Base-by-base conservation (phyloP, 1,140 invertebrate species). In the Acyrthosiphon pisum region DNA sequence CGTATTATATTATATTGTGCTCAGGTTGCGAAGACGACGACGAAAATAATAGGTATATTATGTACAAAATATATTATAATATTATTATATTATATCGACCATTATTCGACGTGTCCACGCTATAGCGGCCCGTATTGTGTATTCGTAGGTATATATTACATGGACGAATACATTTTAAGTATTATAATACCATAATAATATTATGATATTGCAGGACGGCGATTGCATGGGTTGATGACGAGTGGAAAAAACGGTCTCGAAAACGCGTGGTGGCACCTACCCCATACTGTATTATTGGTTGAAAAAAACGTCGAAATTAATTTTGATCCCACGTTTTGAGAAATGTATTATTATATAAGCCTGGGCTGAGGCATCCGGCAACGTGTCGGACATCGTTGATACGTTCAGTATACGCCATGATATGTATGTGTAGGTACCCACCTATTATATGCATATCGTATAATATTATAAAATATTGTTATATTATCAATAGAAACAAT, bases 351-450 rank as follows among this genome's bases (percentile, higher is more conserved):
- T 41, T 37, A 37, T 37, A 37, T 37, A 37, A 37, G 1, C 91
- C 91, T 56, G 91, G 35, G 91, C 91, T 56, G 18, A 37, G 91
- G 91, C 91, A 93, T 93, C 81, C 91, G 81, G 91, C 41, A 93
- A 93, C 91, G 91, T 93, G 91, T 93, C 48, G 81, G 91, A 93
- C 91, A 93, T 93, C 81, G 76, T 14, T 84, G 91, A 93, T 93
- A 92, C 76, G 48, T 68, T 68, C 46, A 22, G 23, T 35, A 9
- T 89, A 9, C 46, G 84, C 50, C 1, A 14, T 14, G 35, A 56
- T 26, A 11, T 41, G 0, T 1, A 23, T 6, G 1, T 48, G 46
- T 14, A n/a, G 3, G 9, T 84, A 87, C 37, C 37, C n/a, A 46
- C 44, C 30, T 11, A 26, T 86, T 35, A 41, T 44, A 84, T 20